Base-by-base conservation (phyloP, 2,113 vertebrate species). In the Zosterops borbonicus region DNA sequence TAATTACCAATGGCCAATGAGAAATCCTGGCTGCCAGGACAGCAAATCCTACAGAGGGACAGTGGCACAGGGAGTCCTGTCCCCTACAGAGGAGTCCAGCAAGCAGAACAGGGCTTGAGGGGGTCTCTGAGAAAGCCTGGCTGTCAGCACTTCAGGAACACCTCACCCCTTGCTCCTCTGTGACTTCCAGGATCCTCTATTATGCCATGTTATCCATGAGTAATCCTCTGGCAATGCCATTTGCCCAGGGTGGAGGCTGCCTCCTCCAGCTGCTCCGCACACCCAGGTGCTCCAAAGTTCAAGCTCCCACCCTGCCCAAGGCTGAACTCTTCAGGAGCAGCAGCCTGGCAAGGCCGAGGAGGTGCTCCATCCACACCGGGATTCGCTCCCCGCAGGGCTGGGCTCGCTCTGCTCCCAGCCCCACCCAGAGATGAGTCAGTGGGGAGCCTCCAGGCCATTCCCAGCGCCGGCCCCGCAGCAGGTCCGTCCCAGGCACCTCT, bases 271-370 rank as follows among this genome's bases (percentile, higher is more conserved):
- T 3, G 17, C 59, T 73, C 67, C 0, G 0, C 71, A 78, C 68
- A 28, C 80, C 91, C 91, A 49, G 62, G 22, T 33, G 83, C 83
- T 92, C 86, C 89, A 60, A 87, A 97, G 92, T 84, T 77, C 94
- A 94, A 16, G 86, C 42, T 89, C 73, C 91, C 92, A 58, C 90
- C 94, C 71, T 69, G 56, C 63, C 68, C 4, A 10, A 41, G 73
- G 71, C 73, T 63, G 91, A 86, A 59, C n/a, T 73, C 9, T 5
- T 2, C 41, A 1, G 52, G 17, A 77, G 15, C 16, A 82, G 44
- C 69, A 81, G 76, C 81, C 83, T 55, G 67, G 63, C 70, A 20
- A 35, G 60, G 41, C 44, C 3, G 1, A 49, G 70, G 23, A 49
- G 70, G 23, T 17, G 49, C 58, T 58, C 49, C 62, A 44, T 21